Evolutionary conservation across 2,888 invertebrate species (phyloP).

Genomic region (Beris morrisii): DNA sequence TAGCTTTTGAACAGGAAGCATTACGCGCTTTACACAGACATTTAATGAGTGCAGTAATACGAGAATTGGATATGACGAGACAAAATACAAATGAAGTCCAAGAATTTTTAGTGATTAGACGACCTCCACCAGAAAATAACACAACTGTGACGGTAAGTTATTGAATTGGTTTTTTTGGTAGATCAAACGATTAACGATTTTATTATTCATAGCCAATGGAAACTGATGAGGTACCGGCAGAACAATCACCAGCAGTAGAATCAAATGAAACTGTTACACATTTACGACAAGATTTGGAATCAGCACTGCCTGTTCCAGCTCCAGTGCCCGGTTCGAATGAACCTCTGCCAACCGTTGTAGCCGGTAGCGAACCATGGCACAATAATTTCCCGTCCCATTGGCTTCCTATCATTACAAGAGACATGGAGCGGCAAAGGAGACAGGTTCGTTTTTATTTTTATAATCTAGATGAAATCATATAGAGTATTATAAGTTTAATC

Average conservation of each 20-base stretch:
- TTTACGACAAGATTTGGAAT: conserved; percentile 30
- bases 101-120: conserved; percentile 41
- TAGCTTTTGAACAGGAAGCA: conserved; percentile 35
- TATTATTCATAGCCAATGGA: conserved; percentile 57
- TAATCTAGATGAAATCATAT: too few relatives aligned
- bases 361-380: conserved; percentile 66
- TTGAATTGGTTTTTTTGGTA: neutral
- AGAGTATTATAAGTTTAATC: too few relatives aligned
- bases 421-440: conserved; percentile 71
- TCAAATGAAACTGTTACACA: conserved; percentile 16
- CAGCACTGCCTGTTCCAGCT: conserved; percentile 42
- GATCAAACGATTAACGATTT: neutral
- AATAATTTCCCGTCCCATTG: conserved; percentile 71
- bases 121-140: conserved; percentile 36
- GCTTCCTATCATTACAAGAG: conserved; percentile 85
- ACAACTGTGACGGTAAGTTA: conserved; percentile 30
- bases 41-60: conserved; percentile 33
- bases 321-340: conserved; percentile 46
- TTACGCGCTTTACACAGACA: conserved; percentile 32
- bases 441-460: conserved; percentile 49
- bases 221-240: conserved; percentile 53
- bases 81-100: conserved; percentile 39
- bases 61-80: conserved; percentile 34
- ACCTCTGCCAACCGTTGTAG: conserved; percentile 58
- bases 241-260: conserved; percentile 16